These are phyloP conservation scores for Orbicella faveolata DNA, from an alignment of 64 coral and sea anemone genomes.

Conservation along the genomic window DNA sequence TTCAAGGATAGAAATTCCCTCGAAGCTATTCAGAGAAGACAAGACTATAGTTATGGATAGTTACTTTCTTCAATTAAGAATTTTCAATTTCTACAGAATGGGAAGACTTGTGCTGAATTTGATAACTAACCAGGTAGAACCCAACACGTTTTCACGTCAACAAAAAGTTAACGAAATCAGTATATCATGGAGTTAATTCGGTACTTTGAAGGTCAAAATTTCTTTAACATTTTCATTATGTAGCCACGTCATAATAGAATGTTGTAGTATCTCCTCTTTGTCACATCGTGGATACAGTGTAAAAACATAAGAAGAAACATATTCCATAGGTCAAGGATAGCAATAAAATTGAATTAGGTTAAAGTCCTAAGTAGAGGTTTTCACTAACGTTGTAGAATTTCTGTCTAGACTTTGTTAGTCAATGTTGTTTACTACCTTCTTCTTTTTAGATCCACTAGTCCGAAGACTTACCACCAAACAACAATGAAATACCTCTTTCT, in stretches of 20 bases:
- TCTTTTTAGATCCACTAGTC: background rate
- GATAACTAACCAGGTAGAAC: background rate
- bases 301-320: background rate
- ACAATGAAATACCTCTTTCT: slow-evolving; percentile 37
- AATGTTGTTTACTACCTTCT: background rate
- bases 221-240: background rate
- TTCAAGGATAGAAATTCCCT: background rate
- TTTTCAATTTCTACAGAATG: background rate
- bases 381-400: too few species aligned
- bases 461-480: background rate
- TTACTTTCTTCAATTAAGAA: background rate
- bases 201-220: background rate
- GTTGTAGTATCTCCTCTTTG: background rate
- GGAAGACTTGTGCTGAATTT: background rate
- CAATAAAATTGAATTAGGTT: too few species aligned
- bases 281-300: background rate
- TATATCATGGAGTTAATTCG: background rate
- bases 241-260: background rate
- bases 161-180: background rate
- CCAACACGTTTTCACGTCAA: background rate
- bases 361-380: too few species aligned
- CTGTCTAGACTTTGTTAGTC: too few species aligned
- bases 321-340: too few species aligned
- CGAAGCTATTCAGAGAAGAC: background rate
- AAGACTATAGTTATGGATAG: background rate